These are phyloP conservation scores for Platysteira castanea DNA, from an alignment of 2,113 vertebrate genomes.

Conservation along the genomic window DNA sequence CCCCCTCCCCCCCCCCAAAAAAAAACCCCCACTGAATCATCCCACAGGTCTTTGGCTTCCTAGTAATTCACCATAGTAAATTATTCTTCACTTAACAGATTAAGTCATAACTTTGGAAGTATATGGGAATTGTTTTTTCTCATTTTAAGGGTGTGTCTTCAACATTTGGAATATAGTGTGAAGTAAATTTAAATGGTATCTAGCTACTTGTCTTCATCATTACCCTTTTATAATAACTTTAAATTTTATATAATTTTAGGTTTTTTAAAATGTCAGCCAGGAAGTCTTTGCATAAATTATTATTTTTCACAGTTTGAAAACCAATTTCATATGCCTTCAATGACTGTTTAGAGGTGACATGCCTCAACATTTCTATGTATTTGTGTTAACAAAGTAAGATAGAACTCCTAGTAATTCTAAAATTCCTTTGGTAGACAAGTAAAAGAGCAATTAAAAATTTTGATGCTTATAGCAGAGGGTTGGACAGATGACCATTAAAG, in stretches of 20 bases:
- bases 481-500: neutral
- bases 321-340: neutral
- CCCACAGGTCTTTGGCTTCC: neutral
- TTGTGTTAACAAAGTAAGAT: neutral
- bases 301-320: neutral
- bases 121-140: neutral
- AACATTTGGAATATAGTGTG: neutral
- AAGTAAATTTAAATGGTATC: neutral
- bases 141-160: neutral
- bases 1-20: rapidly evolving
- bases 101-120: neutral
- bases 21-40: neutral
- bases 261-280: neutral
- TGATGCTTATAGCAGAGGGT: neutral
- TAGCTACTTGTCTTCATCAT: neutral
- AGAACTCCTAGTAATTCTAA: neutral
- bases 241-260: neutral
- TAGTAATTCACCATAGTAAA: neutral
- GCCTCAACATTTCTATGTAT: neutral
- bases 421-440: neutral
- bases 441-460: neutral
- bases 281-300: neutral
- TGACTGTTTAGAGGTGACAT: neutral
- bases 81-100: neutral
- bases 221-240: neutral